Conservation (phyloP, 1,140 invertebrate genomes). For the Drosophila ohnishii region DNA sequence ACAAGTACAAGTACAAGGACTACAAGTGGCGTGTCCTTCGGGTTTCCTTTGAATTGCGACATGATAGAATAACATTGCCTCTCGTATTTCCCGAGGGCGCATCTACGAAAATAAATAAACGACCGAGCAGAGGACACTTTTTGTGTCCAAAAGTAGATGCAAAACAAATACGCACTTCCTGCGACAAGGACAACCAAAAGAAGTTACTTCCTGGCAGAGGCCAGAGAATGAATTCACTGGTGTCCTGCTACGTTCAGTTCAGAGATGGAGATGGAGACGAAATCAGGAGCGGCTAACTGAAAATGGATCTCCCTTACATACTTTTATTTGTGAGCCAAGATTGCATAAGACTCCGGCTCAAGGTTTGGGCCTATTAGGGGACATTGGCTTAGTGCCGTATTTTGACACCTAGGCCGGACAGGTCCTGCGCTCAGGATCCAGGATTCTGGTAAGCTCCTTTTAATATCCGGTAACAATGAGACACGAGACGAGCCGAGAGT, state of each 20-base stretch:
- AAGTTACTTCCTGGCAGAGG: conserved; percentile 71
- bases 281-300: conserved; percentile 14
- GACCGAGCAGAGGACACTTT: conserved; percentile 27
- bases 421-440: conserved; percentile 28
- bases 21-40: conserved; percentile 55
- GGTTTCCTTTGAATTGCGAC: conserved; percentile 76
- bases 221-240: conserved; percentile 66
- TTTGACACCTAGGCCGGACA: conserved; percentile 74
- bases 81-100: conserved; percentile 68
- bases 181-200: conserved; percentile 54
- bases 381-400: conserved; percentile 81
- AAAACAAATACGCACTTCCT: conserved; percentile 80
- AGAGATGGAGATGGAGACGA: neutral
- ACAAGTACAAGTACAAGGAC: conserved; percentile 15
- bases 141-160: conserved; percentile 42
- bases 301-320: conserved; percentile 13
- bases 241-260: conserved; percentile 26
- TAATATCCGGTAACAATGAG: conserved; percentile 71
- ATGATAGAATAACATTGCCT: conserved; percentile 79
- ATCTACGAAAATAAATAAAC: conserved; percentile 73
- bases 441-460: conserved; percentile 55
- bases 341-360: conserved; percentile 59
- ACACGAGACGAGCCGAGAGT: conserved; percentile 13
- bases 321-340: conserved; percentile 57
- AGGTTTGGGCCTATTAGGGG: conserved; percentile 60